These are phyloP conservation scores for Adoxophyes honmai DNA, from an alignment of 1,140 invertebrate species.

Conservation along the genomic window DNA sequence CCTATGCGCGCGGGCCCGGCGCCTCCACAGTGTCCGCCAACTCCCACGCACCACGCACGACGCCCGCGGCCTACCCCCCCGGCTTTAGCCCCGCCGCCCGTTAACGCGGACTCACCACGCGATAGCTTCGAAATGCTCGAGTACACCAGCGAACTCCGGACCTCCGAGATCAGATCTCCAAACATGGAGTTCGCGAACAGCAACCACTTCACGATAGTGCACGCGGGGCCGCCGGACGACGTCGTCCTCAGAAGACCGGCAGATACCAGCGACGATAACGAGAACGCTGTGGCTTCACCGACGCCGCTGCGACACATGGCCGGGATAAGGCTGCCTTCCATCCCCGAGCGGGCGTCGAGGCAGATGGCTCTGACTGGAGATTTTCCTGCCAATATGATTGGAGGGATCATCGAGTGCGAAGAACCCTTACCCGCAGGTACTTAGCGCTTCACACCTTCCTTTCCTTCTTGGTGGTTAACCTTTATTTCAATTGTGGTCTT, in stretches of 20 bases:
- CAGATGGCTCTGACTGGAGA: constrained; percentile 81
- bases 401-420: constrained; percentile 80
- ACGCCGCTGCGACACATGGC: constrained; percentile 84
- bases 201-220: constrained; percentile 71
- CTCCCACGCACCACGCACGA: constrained; percentile 88
- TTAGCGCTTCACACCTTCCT: too few relatives aligned
- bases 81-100: constrained; percentile 74
- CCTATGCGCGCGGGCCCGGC: constrained; percentile 43
- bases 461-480: too few relatives aligned
- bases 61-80: constrained; percentile 74
- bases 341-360: constrained; percentile 83
- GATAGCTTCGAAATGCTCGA: constrained; percentile 71
- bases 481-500: too few relatives aligned
- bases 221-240: constrained; percentile 66
- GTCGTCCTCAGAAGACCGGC: constrained; percentile 53
- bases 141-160: constrained; percentile 70
- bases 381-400: constrained; percentile 75
- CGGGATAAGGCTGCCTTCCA: constrained; percentile 88
- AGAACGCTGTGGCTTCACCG: constrained; percentile 69
- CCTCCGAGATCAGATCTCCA: constrained; percentile 73
- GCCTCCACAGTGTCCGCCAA: constrained; percentile 85
- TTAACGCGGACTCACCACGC: constrained; percentile 43
- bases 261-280: constrained; percentile 62
- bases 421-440: constrained; percentile 91
- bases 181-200: constrained; percentile 73